Base-by-base conservation (phyloP, 2,113 vertebrate genomes). In the Apodemus sylvaticus region DNA sequence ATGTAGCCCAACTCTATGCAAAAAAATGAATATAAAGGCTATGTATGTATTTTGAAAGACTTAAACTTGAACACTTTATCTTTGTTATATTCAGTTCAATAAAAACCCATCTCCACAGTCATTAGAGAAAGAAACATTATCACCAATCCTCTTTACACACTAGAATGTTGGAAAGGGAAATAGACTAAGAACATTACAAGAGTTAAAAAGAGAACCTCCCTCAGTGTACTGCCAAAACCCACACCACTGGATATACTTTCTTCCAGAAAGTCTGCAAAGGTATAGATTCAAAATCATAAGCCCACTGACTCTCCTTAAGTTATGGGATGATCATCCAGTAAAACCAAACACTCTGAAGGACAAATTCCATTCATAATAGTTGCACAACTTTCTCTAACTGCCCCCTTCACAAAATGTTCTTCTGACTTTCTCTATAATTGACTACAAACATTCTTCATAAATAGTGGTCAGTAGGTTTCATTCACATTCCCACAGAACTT, bases 251-350 rank as follows among this genome's bases (percentile, higher is more conserved):
- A n/a, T 70, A 3, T 14, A 55, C 8, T 48, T 45, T 7, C 16
- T 51, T 70, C 31, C 29, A 58, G 64, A 89, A 89, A 34, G 0
- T 1, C 20, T 66, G 53, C 19, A 51, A 68, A 66, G 17, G 34
- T 64, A 64, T 78, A 94, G 31, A 68, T 39, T 88, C 26, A 71
- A 88, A 83, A 83, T 77, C 16, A 85, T 34, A 96, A 51, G 22
- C 36, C 6, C 8, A 45, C 7, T 91, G 20, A 90, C 17, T 70
- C 17, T 82, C 36, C 81, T 5, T 48, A n/a, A 34, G n/a, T 87
- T 45, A 70, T 19, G 62, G 76, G 68, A 77, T 58, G 12, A 45
- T 55, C 70, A 22, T 70, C 17, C n/a, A 77, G 53, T 34, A 7
- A 22, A 48, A n/a, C 3, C 3, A 20, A n/a, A 22, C 31, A 64